Base-by-base conservation (phyloP, 2,797 vertebrate species). In the Choloepus didactylus region DNA sequence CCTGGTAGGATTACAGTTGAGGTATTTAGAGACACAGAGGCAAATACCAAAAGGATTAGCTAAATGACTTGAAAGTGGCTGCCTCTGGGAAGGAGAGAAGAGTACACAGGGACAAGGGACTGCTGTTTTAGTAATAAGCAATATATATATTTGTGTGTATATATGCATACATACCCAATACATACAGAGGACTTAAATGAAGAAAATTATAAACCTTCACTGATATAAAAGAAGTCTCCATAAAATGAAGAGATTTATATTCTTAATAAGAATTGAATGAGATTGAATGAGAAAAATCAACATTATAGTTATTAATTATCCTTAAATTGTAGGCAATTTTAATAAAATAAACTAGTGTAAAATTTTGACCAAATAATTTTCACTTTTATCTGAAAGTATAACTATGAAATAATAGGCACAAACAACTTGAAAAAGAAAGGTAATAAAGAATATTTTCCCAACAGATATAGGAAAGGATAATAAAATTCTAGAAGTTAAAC, bases 281-380 rank as follows among this genome's bases (percentile, higher is more conserved):
- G 16, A 54, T 31, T 81, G 12, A 70, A 29, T 51, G 9, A 90
- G 35, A 56, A 92, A 92, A 92, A 67, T 9, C n/a, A 67, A 54
- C 27, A 27, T 2, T 27, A 44, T 46, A 54, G 15, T 83, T 73
- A n/a, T 62, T 31, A 76, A 23, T 66, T 27, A 6, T 12, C n/a
- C n/a, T 89, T 69, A 77, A 67, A 27, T 31, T 51, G 25, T 77
- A 9, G 59, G 27, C 51, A 77, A 75, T 59, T 59, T 59, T 49
- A 82, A 69, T 75, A 16, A 59, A 67, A 23, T 72, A 81, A 66
- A 38, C 56, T 69, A 49, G 46, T 75, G 59, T 16, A 44, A 67
- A 89, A 75, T 82, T 80, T 75, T 66, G 59, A n/a, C 59, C 46
- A 44, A 70, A 56, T 81, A 31, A 25, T 89, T 87, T 87, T 72